phyloP scores from a whole-genome alignment of 2,797 vertebrate genomes.

The Pseudochaenichthys georgianus region DNA sequence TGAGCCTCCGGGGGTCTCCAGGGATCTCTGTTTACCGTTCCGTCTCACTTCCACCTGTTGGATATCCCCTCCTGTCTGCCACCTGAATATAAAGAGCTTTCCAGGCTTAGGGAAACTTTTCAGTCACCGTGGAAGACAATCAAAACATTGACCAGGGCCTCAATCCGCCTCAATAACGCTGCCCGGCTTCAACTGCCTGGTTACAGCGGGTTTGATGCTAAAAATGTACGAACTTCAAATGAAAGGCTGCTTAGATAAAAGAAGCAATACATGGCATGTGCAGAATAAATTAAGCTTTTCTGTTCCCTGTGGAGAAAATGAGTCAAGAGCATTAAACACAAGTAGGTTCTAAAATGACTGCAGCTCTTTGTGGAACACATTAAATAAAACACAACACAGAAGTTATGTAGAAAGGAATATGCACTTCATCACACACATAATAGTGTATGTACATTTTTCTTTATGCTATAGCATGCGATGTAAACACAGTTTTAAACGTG shows the following conservation, averaged over 20 bases:
- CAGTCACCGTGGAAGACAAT: conserved; percentile 22
- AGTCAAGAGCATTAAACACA: conserved; percentile 3
- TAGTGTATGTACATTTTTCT: not conserved
- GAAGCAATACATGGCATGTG: conserved; percentile 1
- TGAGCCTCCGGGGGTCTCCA: conserved; percentile 51
- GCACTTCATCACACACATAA: not conserved
- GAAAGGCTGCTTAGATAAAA: conserved; percentile 38
- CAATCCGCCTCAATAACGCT: conserved; percentile 1
- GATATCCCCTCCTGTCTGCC: conserved; percentile 43
- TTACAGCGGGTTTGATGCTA: conserved; percentile 21
- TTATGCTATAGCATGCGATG: not conserved
- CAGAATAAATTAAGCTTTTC: conserved; percentile 18
- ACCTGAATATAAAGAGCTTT: conserved; percentile 41
- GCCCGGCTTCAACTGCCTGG: conserved; percentile 18
- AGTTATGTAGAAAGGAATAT: not conserved
- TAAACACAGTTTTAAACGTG: too few species aligned
- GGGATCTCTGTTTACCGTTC: conserved; percentile 52
- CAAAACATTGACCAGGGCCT: conserved; percentile 1
- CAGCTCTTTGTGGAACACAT: not conserved
- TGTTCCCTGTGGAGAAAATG: conserved; percentile 24
- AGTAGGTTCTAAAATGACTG: conserved; percentile 14
- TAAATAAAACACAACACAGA: not conserved
- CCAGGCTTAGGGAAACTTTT: conserved; percentile 28
- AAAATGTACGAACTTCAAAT: conserved; percentile 23
- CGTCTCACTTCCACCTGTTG: conserved; percentile 69